These are phyloP conservation scores for Bellardia pandia DNA, from an alignment of 2,888 invertebrate species.

Conservation along the genomic window DNA sequence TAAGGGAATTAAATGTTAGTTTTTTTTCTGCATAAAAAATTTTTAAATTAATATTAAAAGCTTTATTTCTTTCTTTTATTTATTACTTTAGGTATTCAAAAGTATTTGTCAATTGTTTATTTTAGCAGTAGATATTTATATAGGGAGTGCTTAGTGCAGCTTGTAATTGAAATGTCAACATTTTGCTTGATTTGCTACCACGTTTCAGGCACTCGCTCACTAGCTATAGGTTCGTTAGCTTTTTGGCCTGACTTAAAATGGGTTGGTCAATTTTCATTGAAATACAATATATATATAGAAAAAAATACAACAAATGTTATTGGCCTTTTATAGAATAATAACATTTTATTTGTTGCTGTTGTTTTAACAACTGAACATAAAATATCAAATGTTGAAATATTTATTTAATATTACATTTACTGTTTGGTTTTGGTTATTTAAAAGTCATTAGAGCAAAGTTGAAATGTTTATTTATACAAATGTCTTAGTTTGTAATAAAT, in stretches of 20 bases:
- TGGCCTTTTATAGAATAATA: constrained; percentile 62
- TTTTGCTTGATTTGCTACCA: constrained; percentile 63
- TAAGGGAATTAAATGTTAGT: too few species aligned
- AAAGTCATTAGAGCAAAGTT: constrained; percentile 39
- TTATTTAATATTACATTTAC: constrained; percentile 42
- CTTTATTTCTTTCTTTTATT: too few species aligned
- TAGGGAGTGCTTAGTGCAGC: constrained; percentile 64
- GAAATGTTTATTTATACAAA: not conserved
- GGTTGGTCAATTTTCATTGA: constrained; percentile 63
- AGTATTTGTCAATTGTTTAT: too few species aligned
- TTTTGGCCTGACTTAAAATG: constrained; percentile 60
- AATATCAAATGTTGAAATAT: constrained; percentile 64
- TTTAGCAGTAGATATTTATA: not conserved
- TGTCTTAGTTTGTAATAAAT: not conserved
- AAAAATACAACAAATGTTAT: constrained; percentile 45
- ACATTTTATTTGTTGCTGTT: not conserved
- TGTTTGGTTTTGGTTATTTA: constrained; percentile 13
- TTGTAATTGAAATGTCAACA: constrained; percentile 73
- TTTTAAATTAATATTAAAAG: too few species aligned
- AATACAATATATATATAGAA: not conserved
- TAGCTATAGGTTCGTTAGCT: constrained; percentile 3
- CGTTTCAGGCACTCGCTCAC: constrained; percentile 7
- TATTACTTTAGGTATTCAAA: too few species aligned
- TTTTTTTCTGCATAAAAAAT: too few species aligned
- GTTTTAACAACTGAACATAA: constrained; percentile 7